phyloP scores from a whole-genome alignment of 92 coral and sea anemone species.

The Parazoanthus swiftii region DNA sequence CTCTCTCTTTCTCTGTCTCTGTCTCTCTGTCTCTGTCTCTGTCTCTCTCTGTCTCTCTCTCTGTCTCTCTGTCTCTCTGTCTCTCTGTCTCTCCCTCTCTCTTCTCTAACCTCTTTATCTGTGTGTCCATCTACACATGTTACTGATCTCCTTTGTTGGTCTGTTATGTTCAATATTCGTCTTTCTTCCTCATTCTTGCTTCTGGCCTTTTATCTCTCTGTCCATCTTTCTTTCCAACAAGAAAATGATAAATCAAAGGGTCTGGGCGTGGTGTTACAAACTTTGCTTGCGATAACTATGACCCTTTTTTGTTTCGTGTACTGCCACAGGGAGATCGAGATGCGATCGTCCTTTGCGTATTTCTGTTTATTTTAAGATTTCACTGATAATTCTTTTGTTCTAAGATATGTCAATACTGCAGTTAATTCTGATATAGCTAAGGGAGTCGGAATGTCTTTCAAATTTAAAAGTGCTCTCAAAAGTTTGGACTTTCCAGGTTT shows the following conservation, averaged over 20 bases:
- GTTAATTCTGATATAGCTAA: neutral
- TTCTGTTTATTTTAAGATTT: neutral
- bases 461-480: neutral
- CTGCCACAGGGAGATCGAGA: constrained; percentile 11
- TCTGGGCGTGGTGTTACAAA: constrained; percentile 19
- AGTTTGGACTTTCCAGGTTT: neutral
- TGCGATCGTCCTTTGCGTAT: neutral
- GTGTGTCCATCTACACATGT: neutral
- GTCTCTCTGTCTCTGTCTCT: too few species aligned
- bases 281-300: neutral
- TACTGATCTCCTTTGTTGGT: neutral
- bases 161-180: neutral
- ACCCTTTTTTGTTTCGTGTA: neutral
- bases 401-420: neutral
- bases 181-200: neutral
- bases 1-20: too few species aligned
- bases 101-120: neutral
- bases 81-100: too few species aligned
- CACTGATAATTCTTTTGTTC: neutral
- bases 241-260: constrained; percentile 11
- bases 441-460: neutral
- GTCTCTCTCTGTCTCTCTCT: too few species aligned
- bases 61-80: too few species aligned
- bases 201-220: neutral
- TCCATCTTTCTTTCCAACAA: neutral